Evolutionary conservation across 2,797 vertebrate species (phyloP).

Genomic region (Hydrophis major): DNA sequence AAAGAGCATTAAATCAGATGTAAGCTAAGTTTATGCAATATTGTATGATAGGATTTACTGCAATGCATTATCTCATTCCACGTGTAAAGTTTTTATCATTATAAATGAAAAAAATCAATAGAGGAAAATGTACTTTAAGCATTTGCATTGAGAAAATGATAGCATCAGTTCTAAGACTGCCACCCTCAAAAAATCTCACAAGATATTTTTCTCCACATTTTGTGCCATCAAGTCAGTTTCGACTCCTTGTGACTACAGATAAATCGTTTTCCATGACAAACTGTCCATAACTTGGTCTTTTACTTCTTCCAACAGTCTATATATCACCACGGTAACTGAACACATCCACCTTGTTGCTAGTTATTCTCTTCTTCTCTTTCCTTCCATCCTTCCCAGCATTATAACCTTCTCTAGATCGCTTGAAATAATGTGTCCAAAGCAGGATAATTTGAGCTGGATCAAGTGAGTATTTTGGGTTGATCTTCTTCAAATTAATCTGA

Average conservation of each 20-base stretch:
- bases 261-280: neutral
- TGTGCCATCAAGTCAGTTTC: neutral
- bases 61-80: conserved; percentile 64
- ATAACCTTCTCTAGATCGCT: neutral
- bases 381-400: neutral
- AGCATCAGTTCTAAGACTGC: neutral
- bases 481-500: neutral
- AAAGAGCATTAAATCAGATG: conserved; percentile 59
- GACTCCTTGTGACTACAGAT: neutral
- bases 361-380: neutral
- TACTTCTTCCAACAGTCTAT: neutral
- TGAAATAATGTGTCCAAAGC: neutral
- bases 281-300: neutral
- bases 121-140: conserved; percentile 5
- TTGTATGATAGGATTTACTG: conserved; percentile 35
- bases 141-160: conserved; percentile 20
- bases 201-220: neutral
- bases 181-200: neutral
- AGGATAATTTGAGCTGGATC: neutral
- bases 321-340: neutral
- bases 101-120: conserved; percentile 4
- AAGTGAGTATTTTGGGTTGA: neutral
- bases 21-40: conserved; percentile 39
- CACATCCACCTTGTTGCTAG: neutral
- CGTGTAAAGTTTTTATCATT: conserved; percentile 46